A percentile compares a stretch with the other conserved stretches of the same genome.
Evolutionary conservation across 2,113 vertebrate genomes (phyloP).

Genomic region (Isurus oxyrinchus): DNA sequence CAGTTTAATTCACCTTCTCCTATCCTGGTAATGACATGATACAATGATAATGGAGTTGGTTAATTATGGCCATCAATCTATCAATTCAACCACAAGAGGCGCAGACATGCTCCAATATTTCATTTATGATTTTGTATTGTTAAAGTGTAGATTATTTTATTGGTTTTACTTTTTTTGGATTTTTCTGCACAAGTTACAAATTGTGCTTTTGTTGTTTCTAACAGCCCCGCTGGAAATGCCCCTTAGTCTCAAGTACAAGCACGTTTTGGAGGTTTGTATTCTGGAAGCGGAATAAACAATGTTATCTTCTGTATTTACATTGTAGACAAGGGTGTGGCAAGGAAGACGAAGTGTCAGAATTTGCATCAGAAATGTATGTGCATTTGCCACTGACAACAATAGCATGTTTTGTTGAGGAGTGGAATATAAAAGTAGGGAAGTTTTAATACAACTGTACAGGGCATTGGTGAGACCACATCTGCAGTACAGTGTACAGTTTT

Average conservation of each 20-base stretch:
- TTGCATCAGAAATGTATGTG: not conserved
- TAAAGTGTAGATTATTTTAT: not conserved
- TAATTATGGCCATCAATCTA: not conserved
- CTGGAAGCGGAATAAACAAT: not conserved
- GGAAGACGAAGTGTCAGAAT: not conserved
- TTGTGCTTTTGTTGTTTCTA: constrained; percentile 37
- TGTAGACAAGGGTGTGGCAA: too few relatives aligned
- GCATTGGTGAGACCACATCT: too few relatives aligned
- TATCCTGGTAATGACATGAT: not conserved
- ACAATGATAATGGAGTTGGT: not conserved
- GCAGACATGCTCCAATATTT: not conserved
- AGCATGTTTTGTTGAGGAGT: not conserved
- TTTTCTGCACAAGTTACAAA: not conserved
- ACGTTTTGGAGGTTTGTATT: constrained; percentile 54
- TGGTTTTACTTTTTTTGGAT: not conserved
- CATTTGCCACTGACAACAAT: not conserved
- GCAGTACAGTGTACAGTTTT: too few relatives aligned
- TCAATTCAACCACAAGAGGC: not conserved
- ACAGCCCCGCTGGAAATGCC: constrained; percentile 50
- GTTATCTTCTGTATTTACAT: not conserved
- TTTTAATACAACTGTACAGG: too few relatives aligned
- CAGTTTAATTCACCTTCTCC: not conserved
- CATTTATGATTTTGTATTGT: not conserved
- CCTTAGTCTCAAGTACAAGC: constrained; percentile 52
- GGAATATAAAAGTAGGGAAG: too few relatives aligned